phyloP scores from a whole-genome alignment of 2,888 invertebrate genomes.

The Cistogaster globosa region DNA sequence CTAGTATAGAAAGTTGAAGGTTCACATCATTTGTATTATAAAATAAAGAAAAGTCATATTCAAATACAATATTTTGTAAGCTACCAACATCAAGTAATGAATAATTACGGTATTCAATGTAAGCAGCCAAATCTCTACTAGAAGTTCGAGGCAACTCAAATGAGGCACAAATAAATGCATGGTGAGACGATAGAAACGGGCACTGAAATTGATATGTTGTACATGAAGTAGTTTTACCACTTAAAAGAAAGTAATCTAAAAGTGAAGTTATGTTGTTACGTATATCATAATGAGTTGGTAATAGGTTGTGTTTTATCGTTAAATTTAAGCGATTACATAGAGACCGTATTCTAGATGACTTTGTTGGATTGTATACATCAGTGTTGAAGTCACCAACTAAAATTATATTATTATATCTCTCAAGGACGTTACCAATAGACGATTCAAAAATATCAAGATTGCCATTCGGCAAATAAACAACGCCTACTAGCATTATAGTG shows the following conservation, averaged over 20 bases:
- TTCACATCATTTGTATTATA: no score
- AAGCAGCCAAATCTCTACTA: no score
- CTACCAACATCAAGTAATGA: no score
- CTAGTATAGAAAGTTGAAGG: background rate
- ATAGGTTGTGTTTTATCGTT: no score
- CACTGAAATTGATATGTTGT: background rate
- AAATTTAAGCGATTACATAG: no score
- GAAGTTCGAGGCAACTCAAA: no score
- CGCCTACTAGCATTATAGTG: no score
- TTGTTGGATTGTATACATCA: background rate
- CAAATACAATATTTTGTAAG: no score
- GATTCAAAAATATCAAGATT: conserved; percentile 4
- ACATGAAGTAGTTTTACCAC: background rate
- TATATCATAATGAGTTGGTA: no score
- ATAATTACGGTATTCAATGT: no score
- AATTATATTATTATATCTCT: conserved; percentile 2
- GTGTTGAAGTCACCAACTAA: background rate
- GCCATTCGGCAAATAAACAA: background rate
- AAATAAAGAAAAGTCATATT: no score
- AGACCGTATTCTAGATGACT: no score
- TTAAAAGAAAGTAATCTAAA: conserved; percentile 9
- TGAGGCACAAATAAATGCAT: background rate
- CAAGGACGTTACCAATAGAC: background rate
- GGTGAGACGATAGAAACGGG: background rate
- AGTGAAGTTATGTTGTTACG: background rate